phyloP scores from a whole-genome alignment of 2,113 vertebrate genomes.

The human region GRCh38 chr14:28483001-28483500 shows the following conservation, averaged over 20 bases:
- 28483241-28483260: slow-evolving; percentile 64
- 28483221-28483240: slow-evolving; percentile 48
- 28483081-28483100: slow-evolving; percentile 69
- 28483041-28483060: neutral
- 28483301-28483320: slow-evolving; percentile 68
- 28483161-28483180: slow-evolving; percentile 70
- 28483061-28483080: slow-evolving; percentile 61
- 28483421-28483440: slow-evolving; percentile 23
- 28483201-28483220: slow-evolving; percentile 53
- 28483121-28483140: slow-evolving; percentile 70
- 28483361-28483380: slow-evolving; percentile 63
- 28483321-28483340: slow-evolving; percentile 67
- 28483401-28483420: slow-evolving; percentile 35
- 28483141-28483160: slow-evolving; percentile 75
- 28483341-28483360: slow-evolving; percentile 73
- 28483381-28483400: slow-evolving; percentile 64
- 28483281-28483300: slow-evolving; percentile 57
- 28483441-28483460: slow-evolving; percentile 18
- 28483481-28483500: slow-evolving; percentile 45
- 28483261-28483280: slow-evolving; percentile 62
- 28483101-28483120: slow-evolving; percentile 68
- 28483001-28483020: slow-evolving; percentile 59
- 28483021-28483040: slow-evolving; percentile 69
- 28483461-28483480: neutral
- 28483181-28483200: slow-evolving; percentile 60